phyloP scores from a whole-genome alignment of 1,140 invertebrate species.

The Halotydeus destructor region DNA sequence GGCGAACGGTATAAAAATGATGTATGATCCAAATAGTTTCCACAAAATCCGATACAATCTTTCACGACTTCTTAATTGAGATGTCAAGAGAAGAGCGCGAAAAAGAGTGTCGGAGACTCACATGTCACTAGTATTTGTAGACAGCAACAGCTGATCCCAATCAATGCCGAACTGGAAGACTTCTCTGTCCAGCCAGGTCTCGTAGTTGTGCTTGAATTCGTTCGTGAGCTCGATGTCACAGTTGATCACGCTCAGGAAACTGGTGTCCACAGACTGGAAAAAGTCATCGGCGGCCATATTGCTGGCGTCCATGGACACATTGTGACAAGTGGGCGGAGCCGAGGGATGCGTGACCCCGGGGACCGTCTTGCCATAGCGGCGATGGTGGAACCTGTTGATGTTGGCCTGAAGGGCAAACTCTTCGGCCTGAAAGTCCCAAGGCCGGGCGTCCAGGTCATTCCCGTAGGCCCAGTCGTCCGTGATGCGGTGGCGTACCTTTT shows the following conservation, averaged over 20 bases:
- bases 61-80: too few species aligned
- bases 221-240: slow-evolving; percentile 50
- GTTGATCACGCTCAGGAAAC: slow-evolving; percentile 58
- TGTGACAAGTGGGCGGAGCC: neutral
- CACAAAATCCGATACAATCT: too few species aligned
- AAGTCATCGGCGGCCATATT: slow-evolving; percentile 4
- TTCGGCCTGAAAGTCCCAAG: slow-evolving; percentile 97
- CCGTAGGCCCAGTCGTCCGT: slow-evolving; percentile 99
- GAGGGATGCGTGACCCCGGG: slow-evolving; percentile 15
- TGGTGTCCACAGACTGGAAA: slow-evolving; percentile 63
- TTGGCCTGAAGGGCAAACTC: slow-evolving; percentile 78
- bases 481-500: slow-evolving; percentile 62
- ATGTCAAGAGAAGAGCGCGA: too few species aligned
- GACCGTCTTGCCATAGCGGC: slow-evolving; percentile 44
- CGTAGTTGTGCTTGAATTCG: slow-evolving; percentile 90
- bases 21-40: too few species aligned
- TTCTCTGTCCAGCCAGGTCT: slow-evolving; percentile 86
- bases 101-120: too few species aligned
- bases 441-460: slow-evolving; percentile 88
- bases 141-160: slow-evolving; percentile 35
- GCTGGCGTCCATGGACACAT: neutral
- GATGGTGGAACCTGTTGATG: slow-evolving; percentile 84
- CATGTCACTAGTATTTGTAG: slow-evolving; percentile 2
- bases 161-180: slow-evolving; percentile 59
- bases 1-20: too few species aligned